Evolutionary conservation across 2,113 vertebrate genomes (phyloP).

Genomic region (Caloenas nicobarica): DNA sequence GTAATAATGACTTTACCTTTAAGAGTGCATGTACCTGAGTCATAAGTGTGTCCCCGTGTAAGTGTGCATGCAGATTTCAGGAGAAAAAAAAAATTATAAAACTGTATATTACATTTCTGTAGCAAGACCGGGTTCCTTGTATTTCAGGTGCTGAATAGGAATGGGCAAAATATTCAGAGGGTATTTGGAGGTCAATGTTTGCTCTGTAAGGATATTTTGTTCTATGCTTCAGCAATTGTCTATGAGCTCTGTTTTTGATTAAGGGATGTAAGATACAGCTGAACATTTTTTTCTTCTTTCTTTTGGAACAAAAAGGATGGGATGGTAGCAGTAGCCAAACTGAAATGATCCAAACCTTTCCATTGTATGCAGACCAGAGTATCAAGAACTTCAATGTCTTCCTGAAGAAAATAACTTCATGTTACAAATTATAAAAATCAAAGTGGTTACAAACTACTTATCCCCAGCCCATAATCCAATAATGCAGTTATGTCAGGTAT

Average conservation of each 20-base stretch:
- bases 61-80: not conserved
- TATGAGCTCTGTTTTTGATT: not conserved
- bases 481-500: not conserved
- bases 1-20: not conserved
- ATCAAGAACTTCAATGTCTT: not conserved
- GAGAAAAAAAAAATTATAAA: not conserved
- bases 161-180: not conserved
- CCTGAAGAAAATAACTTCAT: not conserved
- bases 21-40: not conserved
- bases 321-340: not conserved
- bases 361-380: not conserved
- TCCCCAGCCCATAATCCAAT: not conserved
- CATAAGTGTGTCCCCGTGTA: not conserved
- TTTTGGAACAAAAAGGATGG: not conserved
- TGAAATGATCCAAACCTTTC: not conserved
- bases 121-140: not conserved
- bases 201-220: not conserved
- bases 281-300: not conserved
- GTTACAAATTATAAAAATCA: not conserved
- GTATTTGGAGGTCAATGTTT: not conserved
- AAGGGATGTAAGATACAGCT: not conserved
- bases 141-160: not conserved
- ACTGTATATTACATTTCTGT: not conserved
- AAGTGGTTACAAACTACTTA: not conserved
- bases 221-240: not conserved